A percentile compares a stretch with the other conserved stretches of the same genome.
Conservation (phyloP, 2,113 vertebrate species). For the Ciconia stormi region DNA sequence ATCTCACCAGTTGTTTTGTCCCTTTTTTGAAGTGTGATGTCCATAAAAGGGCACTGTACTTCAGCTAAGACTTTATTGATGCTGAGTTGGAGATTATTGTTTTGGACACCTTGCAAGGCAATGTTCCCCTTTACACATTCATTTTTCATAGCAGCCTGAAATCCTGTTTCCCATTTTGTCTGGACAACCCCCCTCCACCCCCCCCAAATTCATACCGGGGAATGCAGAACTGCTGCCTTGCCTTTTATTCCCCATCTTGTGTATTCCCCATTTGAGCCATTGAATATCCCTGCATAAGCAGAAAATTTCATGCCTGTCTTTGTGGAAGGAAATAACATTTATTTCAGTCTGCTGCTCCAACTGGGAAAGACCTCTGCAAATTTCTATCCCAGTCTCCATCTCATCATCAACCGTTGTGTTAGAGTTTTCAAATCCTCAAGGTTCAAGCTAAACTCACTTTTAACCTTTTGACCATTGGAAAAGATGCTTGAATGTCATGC, state of each 20-base stretch:
- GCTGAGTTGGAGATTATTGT: background rate
- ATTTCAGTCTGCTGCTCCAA: background rate
- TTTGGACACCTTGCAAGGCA: background rate
- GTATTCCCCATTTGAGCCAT: background rate
- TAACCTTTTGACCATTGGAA: background rate
- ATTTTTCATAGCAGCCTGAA: background rate
- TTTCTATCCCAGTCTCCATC: background rate
- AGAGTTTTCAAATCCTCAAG: background rate
- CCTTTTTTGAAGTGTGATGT: background rate
- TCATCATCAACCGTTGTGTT: background rate
- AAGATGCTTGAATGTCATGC: background rate
- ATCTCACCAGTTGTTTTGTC: background rate
- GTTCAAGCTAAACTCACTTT: background rate
- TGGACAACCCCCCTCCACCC: background rate
- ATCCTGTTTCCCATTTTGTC: background rate
- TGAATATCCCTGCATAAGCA: background rate
- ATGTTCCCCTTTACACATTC: background rate
- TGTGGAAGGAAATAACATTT: background rate
- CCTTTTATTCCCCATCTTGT: background rate
- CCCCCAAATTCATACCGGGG: background rate
- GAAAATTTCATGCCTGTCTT: background rate
- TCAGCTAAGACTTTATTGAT: background rate
- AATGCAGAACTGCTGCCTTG: background rate
- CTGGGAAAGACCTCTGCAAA: background rate
- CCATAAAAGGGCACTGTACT: background rate